phyloP scores from a whole-genome alignment of 1,140 invertebrate genomes.

The Rhyacophila brunnea region DNA sequence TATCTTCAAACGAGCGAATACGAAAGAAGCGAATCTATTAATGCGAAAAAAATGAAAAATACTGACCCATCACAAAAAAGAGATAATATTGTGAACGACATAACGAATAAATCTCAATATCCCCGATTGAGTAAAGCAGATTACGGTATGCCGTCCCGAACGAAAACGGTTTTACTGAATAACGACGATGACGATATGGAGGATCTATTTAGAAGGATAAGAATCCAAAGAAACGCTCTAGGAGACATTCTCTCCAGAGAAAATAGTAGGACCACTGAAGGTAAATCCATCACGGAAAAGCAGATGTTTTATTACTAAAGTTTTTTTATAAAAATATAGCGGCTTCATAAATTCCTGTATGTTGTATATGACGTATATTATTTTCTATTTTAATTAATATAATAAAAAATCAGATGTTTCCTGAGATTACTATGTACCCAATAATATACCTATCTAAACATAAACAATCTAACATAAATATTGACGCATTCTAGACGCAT shows the following conservation, averaged over 20 bases:
- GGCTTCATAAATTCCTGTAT: no score
- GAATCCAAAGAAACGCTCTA: slow-evolving; percentile 66
- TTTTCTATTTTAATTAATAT: no score
- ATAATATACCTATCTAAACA: not conserved
- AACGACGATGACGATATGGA: slow-evolving; percentile 58
- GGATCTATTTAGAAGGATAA: slow-evolving; percentile 62
- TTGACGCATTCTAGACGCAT: slow-evolving; percentile 17
- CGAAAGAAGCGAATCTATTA: slow-evolving; percentile 29
- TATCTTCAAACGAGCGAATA: slow-evolving; percentile 41
- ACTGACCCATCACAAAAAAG: slow-evolving; percentile 19
- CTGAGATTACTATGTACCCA: not conserved
- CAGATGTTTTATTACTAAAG: slow-evolving; percentile 4
- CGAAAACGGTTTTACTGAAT: slow-evolving; percentile 6
- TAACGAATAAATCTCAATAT: not conserved
- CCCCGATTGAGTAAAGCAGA: not conserved
- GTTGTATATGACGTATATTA: no score
- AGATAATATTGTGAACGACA: slow-evolving; percentile 1
- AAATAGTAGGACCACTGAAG: slow-evolving; percentile 38
- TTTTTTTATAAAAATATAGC: no score
- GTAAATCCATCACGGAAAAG: slow-evolving; percentile 12
- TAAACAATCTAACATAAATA: not conserved
- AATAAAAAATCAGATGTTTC: no score
- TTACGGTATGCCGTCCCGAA: not conserved
- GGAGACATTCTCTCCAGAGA: slow-evolving; percentile 67
- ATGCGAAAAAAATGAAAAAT: slow-evolving; percentile 32